Percentiles rank a stretch among this genome's conserved stretches.
Conservation (phyloP, 2,888 invertebrate genomes). For the Gymnosoma rotundatum region DNA sequence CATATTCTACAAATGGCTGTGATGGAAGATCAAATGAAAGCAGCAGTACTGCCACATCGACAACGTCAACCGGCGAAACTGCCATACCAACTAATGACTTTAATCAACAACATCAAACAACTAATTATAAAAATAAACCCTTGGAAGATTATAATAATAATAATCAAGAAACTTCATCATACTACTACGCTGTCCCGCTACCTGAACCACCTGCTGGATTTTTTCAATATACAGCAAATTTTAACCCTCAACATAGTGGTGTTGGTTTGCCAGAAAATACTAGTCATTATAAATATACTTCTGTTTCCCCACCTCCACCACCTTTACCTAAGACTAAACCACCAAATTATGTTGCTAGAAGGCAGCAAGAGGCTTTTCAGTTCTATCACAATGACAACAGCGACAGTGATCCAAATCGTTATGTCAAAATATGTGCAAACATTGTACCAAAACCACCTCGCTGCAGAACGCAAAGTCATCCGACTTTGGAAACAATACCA, state of each 20-base stretch:
- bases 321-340: constrained; percentile 74
- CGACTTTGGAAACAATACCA: constrained; percentile 63
- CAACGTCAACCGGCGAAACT: constrained; percentile 81
- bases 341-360: constrained; percentile 71
- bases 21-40: constrained; percentile 77
- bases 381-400: background rate
- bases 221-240: constrained; percentile 54
- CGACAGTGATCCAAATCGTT: constrained; percentile 7
- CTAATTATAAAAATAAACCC: constrained; percentile 61
- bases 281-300: constrained; percentile 63
- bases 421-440: constrained; percentile 72
- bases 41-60: constrained; percentile 76
- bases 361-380: constrained; percentile 19
- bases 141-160: constrained; percentile 56
- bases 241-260: constrained; percentile 21
- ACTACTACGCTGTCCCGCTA: constrained; percentile 63
- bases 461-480: constrained; percentile 70
- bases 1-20: constrained; percentile 80
- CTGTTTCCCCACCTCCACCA: constrained; percentile 71
- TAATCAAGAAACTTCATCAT: constrained; percentile 47
- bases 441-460: constrained; percentile 81
- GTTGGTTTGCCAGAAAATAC: constrained; percentile 52
- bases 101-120: constrained; percentile 66
- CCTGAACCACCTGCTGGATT: constrained; percentile 44
- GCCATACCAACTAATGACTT: constrained; percentile 77